Percentiles rank a stretch among this genome's conserved stretches.
phyloP scores from a whole-genome alignment of 2,797 vertebrate genomes.

The Anableps anableps region DNA sequence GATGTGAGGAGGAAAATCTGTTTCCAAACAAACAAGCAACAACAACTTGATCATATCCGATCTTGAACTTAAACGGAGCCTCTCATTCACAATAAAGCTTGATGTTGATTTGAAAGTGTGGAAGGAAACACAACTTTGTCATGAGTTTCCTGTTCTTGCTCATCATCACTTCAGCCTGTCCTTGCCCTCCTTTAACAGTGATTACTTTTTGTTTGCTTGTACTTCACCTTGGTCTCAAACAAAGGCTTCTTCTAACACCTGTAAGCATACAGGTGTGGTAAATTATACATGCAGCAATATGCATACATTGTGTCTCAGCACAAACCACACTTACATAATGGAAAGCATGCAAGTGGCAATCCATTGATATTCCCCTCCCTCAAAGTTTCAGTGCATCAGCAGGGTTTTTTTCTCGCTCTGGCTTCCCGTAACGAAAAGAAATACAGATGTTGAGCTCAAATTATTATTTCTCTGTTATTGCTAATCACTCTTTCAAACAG shows the following conservation, averaged over 20 bases:
- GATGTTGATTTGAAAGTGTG: conserved; percentile 12
- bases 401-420: conserved; percentile 72
- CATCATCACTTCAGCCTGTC: not conserved
- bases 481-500: not conserved
- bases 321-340: conserved; percentile 47
- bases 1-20: not conserved
- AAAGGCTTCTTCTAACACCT: not conserved
- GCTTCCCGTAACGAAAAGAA: conserved; percentile 75
- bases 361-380: conserved; percentile 64
- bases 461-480: conserved; percentile 11
- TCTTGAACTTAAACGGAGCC: not conserved
- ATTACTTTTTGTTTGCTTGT: conserved; percentile 1
- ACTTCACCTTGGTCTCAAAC: conserved; percentile 13
- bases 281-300: conserved; percentile 28
- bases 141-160: conserved; percentile 55
- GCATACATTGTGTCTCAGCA: conserved; percentile 21
- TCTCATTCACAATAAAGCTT: not conserved
- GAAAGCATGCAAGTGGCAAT: conserved; percentile 64
- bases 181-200: not conserved
- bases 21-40: not conserved
- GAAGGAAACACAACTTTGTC: conserved; percentile 29
- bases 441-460: conserved; percentile 8
- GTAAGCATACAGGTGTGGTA: conserved; percentile 17
- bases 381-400: conserved; percentile 66
- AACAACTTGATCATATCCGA: not conserved